These are phyloP conservation scores for Nettapus auritus DNA, from an alignment of 2,113 vertebrate genomes.

Conservation along the genomic window DNA sequence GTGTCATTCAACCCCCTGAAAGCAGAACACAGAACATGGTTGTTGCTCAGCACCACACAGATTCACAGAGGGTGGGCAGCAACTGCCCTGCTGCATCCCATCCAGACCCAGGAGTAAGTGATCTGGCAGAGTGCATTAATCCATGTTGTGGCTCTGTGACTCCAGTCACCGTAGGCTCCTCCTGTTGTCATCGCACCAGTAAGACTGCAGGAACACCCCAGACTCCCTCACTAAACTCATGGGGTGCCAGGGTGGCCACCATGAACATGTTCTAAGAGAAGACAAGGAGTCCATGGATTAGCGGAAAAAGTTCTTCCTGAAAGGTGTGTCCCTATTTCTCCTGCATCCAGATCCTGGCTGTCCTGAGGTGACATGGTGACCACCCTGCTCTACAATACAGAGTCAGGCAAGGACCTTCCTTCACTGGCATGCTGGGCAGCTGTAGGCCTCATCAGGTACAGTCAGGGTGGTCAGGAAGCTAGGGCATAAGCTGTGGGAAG, in stretches of 20 bases:
- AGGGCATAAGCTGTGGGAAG: not conserved
- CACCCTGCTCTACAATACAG: not conserved
- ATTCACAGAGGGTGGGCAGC: not conserved
- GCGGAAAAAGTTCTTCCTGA: not conserved
- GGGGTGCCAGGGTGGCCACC: not conserved
- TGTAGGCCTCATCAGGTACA: not conserved
- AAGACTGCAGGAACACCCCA: not conserved
- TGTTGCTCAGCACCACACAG: not conserved
- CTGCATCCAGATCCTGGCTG: not conserved
- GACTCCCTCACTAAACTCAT: not conserved
- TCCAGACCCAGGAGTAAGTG: not conserved
- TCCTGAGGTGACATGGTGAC: not conserved
- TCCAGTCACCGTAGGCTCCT: not conserved
- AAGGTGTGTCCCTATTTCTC: not conserved
- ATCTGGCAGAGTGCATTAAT: rapidly evolving
- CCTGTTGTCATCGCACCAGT: not conserved
- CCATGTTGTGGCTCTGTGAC: not conserved
- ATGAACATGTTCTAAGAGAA: not conserved
- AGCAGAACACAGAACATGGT: not conserved
- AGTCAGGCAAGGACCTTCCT: not conserved
- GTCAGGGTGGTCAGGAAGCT: not conserved
- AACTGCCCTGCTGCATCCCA: not conserved
- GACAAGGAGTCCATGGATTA: not conserved
- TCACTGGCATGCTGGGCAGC: not conserved
- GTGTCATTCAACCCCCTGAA: not conserved